These are phyloP conservation scores for Mycogona germanica DNA, from an alignment of 2,888 invertebrate genomes.

Conservation along the genomic window DNA sequence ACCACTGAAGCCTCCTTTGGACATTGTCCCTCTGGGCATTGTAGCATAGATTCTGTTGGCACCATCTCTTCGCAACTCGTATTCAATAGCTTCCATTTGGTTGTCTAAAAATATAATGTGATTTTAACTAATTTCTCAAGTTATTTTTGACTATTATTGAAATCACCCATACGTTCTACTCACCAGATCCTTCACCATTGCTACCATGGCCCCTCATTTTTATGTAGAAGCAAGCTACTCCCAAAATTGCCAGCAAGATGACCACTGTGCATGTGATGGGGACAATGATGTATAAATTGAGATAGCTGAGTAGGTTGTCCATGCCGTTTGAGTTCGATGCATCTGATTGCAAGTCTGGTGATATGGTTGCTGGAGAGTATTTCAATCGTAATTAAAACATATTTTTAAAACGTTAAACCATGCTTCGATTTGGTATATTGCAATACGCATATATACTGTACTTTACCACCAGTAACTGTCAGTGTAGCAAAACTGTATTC, in stretches of 20 bases:
- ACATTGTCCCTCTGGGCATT: conserved; percentile 14
- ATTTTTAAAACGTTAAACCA: neutral
- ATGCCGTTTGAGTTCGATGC: neutral
- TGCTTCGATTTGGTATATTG: neutral
- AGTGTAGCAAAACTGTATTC: conserved; percentile 34
- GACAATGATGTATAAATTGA: conserved; percentile 13
- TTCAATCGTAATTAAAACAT: neutral
- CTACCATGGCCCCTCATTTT: conserved; percentile 8
- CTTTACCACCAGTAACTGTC: conserved; percentile 31
- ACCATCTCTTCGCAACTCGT: neutral
- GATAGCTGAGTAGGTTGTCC: conserved; percentile 9
- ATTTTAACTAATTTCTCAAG: neutral
- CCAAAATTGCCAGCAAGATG: conserved; percentile 11
- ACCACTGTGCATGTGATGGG: conserved; percentile 9
- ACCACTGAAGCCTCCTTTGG: neutral
- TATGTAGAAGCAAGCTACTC: conserved; percentile 12
- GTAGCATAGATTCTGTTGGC: conserved; percentile 10
- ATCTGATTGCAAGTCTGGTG: conserved; percentile 12
- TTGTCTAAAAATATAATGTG: neutral
- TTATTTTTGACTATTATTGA: too few species aligned
- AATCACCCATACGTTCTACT: neutral
- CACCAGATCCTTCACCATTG: neutral
- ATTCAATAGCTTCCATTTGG: too few species aligned
- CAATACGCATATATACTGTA: too few species aligned
- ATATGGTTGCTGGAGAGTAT: conserved; percentile 14